Conservation (phyloP, 2,113 vertebrate genomes). For the Kryptolebias marmoratus region DNA sequence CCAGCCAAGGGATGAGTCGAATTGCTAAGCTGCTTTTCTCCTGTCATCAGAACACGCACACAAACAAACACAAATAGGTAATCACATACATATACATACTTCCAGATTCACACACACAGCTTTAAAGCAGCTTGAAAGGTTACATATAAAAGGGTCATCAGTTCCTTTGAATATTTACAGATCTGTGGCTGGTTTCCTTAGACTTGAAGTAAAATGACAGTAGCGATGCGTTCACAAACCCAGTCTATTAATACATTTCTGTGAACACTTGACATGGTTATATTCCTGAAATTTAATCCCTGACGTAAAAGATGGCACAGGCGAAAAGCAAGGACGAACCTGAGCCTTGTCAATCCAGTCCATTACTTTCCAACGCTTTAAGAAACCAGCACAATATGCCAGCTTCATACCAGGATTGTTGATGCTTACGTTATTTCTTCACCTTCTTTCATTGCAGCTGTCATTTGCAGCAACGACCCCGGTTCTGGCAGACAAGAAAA, state of each 20-base stretch:
- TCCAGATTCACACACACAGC: neutral
- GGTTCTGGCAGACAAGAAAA: slow-evolving; percentile 97
- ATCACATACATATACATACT: neutral
- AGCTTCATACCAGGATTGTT: neutral
- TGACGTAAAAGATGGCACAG: no score
- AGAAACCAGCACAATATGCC: neutral
- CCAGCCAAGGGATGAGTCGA: slow-evolving; percentile 29
- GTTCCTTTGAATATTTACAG: slow-evolving; percentile 37
- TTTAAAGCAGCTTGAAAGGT: slow-evolving; percentile 16
- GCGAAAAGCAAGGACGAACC: neutral
- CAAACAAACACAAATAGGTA: neutral
- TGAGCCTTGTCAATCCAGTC: slow-evolving; percentile 1
- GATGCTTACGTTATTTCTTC: slow-evolving; percentile 11
- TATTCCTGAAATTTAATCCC: neutral
- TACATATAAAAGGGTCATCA: slow-evolving; percentile 36
- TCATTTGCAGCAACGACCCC: slow-evolving; percentile 98
- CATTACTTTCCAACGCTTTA: slow-evolving; percentile 1
- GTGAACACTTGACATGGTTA: neutral
- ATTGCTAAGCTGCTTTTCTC: slow-evolving; percentile 24
- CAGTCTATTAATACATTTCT: slow-evolving; percentile 11
- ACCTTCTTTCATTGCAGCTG: slow-evolving; percentile 81
- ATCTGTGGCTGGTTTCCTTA: slow-evolving; percentile 40
- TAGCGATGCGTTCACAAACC: slow-evolving; percentile 19
- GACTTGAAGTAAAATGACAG: slow-evolving; percentile 59
- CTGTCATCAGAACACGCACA: slow-evolving; percentile 9